Percentiles rank a stretch among this genome's conserved stretches.
phyloP scores from a whole-genome alignment of 2,113 vertebrate genomes.

The Corythornis cristatus region DNA sequence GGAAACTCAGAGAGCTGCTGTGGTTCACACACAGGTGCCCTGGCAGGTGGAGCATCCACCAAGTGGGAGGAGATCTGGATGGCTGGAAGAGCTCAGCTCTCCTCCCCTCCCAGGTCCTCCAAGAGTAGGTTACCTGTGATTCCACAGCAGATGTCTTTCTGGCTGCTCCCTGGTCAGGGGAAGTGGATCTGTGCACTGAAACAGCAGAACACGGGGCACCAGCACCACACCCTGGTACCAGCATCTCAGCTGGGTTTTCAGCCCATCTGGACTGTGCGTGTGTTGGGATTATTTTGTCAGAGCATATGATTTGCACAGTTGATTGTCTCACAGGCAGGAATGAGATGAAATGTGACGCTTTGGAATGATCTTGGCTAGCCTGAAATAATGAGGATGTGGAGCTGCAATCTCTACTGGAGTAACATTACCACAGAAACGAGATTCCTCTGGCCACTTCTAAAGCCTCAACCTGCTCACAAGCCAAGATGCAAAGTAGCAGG shows the following conservation, averaged over 20 bases:
- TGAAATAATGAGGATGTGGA: background rate
- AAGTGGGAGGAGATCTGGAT: background rate
- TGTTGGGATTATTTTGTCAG: background rate
- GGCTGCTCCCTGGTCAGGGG: background rate
- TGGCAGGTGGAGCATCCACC: fast-evolving
- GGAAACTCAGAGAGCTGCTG: background rate
- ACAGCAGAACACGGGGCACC: background rate
- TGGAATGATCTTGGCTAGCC: background rate
- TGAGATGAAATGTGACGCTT: background rate
- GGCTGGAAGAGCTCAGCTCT: fast-evolving
- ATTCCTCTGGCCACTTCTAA: background rate
- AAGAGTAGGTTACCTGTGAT: fast-evolving
- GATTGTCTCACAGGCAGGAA: background rate
- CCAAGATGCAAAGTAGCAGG: background rate
- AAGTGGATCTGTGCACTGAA: background rate
- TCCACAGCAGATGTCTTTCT: background rate
- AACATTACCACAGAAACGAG: background rate
- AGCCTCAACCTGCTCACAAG: background rate
- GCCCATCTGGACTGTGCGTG: fast-evolving
- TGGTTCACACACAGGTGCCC: fast-evolving
- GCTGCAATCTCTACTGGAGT: background rate
- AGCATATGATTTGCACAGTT: background rate
- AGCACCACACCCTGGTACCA: fast-evolving
- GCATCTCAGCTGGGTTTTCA: background rate
- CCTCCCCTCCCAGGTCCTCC: background rate